These are phyloP conservation scores for Mythimna pallens DNA, from an alignment of 2,888 invertebrate genomes.

Conservation along the genomic window DNA sequence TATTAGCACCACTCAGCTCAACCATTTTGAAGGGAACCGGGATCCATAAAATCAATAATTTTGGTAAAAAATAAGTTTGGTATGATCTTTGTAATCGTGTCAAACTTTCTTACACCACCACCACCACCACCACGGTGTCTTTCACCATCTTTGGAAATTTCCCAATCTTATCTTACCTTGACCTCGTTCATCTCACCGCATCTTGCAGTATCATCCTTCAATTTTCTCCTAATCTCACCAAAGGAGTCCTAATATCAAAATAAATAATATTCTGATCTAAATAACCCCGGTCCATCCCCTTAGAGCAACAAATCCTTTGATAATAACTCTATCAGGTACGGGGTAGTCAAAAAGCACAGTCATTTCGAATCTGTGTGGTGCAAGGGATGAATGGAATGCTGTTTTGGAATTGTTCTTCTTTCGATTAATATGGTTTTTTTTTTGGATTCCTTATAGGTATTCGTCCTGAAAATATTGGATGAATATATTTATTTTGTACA, in stretches of 20 bases:
- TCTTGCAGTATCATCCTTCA: constrained; percentile 26
- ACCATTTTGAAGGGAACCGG: no score
- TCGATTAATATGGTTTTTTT: background rate
- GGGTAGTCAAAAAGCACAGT: constrained; percentile 71
- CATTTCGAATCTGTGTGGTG: constrained; percentile 63
- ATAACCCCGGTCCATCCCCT: constrained; percentile 49
- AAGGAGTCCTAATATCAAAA: constrained; percentile 52
- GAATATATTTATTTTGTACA: no score
- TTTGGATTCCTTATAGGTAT: background rate
- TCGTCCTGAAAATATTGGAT: no score
- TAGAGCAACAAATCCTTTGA: constrained; percentile 73
- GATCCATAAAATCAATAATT: no score
- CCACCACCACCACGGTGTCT: no score
- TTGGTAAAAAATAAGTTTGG: no score
- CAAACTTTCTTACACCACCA: no score
- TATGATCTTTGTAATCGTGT: no score
- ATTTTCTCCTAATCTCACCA: constrained; percentile 28
- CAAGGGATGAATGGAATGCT: constrained; percentile 40
- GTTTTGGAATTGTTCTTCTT: background rate
- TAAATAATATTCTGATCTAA: constrained; percentile 53
- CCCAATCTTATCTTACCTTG: constrained; percentile 13
- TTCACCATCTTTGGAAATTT: background rate
- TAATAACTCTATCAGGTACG: constrained; percentile 72
- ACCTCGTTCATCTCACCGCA: background rate
- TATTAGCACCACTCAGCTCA: no score